phyloP scores from a whole-genome alignment of 2,113 vertebrate species.

The Synodontis membranacea region DNA sequence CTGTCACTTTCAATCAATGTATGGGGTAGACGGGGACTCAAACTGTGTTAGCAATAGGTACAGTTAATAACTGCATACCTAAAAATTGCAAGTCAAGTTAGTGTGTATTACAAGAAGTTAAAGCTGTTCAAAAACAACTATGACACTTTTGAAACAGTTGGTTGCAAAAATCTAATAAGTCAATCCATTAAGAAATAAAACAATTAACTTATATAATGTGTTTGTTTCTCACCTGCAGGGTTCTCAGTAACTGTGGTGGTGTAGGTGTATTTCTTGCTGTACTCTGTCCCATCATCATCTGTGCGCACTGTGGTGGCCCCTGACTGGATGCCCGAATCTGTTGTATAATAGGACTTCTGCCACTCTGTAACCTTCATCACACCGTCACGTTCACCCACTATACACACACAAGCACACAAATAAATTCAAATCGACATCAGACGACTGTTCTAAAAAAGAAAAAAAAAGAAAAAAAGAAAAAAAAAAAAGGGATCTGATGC shows the following conservation, averaged over 20 bases:
- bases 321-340: conserved; percentile 91
- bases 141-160: not conserved
- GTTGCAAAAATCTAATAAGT: too few species aligned
- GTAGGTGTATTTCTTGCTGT: conserved; percentile 78
- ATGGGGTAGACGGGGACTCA: not conserved
- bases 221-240: conserved; percentile 58
- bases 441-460: too few species aligned
- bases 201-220: not conserved
- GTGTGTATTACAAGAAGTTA: not conserved
- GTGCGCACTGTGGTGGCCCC: conserved; percentile 84
- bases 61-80: not conserved
- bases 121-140: not conserved
- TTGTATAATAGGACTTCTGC: conserved; percentile 81
- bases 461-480: too few species aligned
- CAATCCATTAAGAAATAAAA: not conserved
- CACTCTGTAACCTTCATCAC: conserved; percentile 85
- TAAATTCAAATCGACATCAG: too few species aligned
- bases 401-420: not conserved
- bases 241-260: conserved; percentile 74
- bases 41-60: not conserved
- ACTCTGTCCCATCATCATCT: conserved; percentile 76
- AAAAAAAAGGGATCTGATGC: too few species aligned
- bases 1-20: not conserved
- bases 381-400: conserved; percentile 64
- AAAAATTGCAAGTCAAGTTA: not conserved